Evolutionary conservation across 2,888 invertebrate genomes (phyloP), one percentile per base, ranked within the genome.

Genomic region (Drosophila maculinotata): DNA sequence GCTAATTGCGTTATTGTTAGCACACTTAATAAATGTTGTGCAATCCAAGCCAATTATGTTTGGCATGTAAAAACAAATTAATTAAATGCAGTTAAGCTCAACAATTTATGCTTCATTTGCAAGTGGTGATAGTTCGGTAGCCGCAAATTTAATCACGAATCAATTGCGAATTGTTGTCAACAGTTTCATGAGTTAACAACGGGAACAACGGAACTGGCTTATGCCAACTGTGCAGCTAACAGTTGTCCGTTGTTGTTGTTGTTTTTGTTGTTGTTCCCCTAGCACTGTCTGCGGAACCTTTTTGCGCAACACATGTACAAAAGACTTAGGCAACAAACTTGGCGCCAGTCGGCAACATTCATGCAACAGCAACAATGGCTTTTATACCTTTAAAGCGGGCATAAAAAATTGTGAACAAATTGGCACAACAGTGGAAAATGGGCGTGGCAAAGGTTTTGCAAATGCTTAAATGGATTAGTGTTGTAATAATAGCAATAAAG

Each of bases 311-410:
- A 36, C 52, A 48, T 35, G 78, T 45, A 82, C 83, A 82, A 87
- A 87, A 87, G 88, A 81, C 81, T 81, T 82, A 66, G 83, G 81
- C 83, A 81, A 81, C 88, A 69, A 87, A 82, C 81, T 85, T 69
- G 81, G 82, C 65, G 86, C 86, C 83, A 82, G 67, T 76, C 85
- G 84, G 69, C 79, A 85, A 65, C 38, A 25, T 70, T 69, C 84
- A 72, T 67, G 73, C 82, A 87, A 69, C 62, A 76, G 33, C 44
- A 53, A 42, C 38, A 58, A 42, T n/a, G 28, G 36, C 49, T 26
- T 41, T 20, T 39, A 70, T 44, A 56, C 39, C 39, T 47, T 53
- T 39, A 53, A 62, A 54, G 41, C 41, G 41, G 10, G 28, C 62
- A 51, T 30, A 35, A 69, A 49, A 31, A 63, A 52, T 51, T 45